phyloP scores from a whole-genome alignment of 2,888 invertebrate genomes.

The Willowsia nigromaculata region DNA sequence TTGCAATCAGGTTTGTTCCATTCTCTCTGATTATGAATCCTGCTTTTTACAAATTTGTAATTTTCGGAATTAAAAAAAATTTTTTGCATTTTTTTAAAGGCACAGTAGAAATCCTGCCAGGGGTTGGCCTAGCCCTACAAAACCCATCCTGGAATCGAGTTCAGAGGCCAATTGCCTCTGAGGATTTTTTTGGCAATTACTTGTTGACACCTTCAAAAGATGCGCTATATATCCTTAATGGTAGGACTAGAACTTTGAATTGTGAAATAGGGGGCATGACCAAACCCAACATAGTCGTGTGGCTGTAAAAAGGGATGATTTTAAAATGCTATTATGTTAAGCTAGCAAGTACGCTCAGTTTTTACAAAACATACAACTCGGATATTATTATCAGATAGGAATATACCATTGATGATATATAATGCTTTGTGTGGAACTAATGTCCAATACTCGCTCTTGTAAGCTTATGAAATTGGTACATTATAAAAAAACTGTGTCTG shows the following conservation, averaged over 20 bases:
- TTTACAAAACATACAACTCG: neutral
- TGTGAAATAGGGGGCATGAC: slow-evolving; percentile 86
- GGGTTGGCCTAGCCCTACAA: slow-evolving; percentile 85
- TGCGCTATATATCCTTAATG: slow-evolving; percentile 87
- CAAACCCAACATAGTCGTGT: slow-evolving; percentile 67
- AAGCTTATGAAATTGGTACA: no score
- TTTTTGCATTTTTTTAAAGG: neutral
- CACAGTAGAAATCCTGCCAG: slow-evolving; percentile 86
- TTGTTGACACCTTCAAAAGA: slow-evolving; percentile 87
- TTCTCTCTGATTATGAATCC: slow-evolving; percentile 50
- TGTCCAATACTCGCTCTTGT: no score
- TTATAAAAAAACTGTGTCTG: neutral
- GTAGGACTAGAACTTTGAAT: slow-evolving; percentile 86
- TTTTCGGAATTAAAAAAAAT: no score
- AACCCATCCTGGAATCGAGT: slow-evolving; percentile 80
- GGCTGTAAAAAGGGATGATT: slow-evolving; percentile 59
- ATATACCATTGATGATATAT: neutral
- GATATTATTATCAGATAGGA: neutral
- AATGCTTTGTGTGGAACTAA: neutral
- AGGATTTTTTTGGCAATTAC: slow-evolving; percentile 87
- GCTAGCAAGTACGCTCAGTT: neutral
- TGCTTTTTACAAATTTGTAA: neutral
- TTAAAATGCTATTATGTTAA: neutral
- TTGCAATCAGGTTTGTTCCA: slow-evolving; percentile 83
- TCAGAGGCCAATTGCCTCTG: slow-evolving; percentile 85